Base-by-base conservation (phyloP, 2,888 invertebrate genomes). In the Meganola albula region DNA sequence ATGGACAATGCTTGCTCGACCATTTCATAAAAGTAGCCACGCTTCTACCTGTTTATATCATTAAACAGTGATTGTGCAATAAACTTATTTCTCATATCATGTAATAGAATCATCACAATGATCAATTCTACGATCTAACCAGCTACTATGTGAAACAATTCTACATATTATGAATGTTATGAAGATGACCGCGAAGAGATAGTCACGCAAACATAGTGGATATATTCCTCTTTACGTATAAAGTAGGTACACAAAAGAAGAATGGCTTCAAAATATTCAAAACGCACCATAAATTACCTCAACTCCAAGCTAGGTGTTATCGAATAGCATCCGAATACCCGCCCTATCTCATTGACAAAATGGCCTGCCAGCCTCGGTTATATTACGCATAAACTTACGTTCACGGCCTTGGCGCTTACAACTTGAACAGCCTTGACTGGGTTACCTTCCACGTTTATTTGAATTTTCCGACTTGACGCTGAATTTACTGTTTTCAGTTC, bases 271-370 rank as follows among this genome's bases (percentile, higher is more conserved):
- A 20, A 20, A 20, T 44, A 35, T 48, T 35, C 34, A 38, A 48
- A 45, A 38, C 24, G 20, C 25, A 24, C 31, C 41, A 51, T 53
- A 48, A 55, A 54, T 55, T 41, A 51, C 45, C 29, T 25, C 10
- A 40, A 43, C 37, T 37, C 43, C 37, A 37, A 30, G 38, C 38
- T 37, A 31, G 28, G 23, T 37, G 31, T 39, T 48, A 48, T 45
- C 44, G 37, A 42, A 44, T 37, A 27, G 36, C 44, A 27, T 44
- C 44, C 41, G 37, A 53, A 52, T 47, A 44, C 34, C 37, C 47
- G 37, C 48, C 49, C 56, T 52, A 63, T 64, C 64, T 65, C 64
- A 66, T 71, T 70, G 63, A 64, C 60, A 53, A 63, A 66, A 63
- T 61, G 46, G 58, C 47, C 48, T 50, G 45, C 40, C 53, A 60